phyloP scores from a whole-genome alignment of 2,888 invertebrate genomes.

The Mimumesa dahlbomi region DNA sequence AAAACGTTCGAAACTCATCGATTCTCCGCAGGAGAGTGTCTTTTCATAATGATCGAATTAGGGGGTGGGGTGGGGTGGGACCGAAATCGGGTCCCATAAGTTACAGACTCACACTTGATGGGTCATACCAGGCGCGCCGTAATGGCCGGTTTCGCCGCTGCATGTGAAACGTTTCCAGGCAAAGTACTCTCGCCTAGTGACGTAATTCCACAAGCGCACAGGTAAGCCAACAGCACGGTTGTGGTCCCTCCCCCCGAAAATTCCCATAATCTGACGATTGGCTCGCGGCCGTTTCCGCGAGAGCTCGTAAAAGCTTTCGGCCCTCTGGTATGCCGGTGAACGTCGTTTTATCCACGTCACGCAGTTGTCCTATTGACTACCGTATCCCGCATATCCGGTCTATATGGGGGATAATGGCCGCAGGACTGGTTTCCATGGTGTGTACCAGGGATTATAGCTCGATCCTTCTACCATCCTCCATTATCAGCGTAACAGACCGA shows the following conservation, averaged over 20 bases:
- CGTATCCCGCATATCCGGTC: slow-evolving; percentile 17
- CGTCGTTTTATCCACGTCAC: slow-evolving; percentile 62
- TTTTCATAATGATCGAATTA: neutral
- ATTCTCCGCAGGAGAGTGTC: too few relatives aligned
- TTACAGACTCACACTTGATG: too few relatives aligned
- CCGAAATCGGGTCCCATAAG: too few relatives aligned
- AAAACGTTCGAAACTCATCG: too few relatives aligned
- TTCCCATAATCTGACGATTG: slow-evolving; percentile 60
- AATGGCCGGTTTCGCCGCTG: neutral
- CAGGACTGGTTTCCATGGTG: slow-evolving; percentile 12
- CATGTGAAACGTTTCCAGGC: neutral
- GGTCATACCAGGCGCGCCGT: too few relatives aligned
- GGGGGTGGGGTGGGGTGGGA: neutral
- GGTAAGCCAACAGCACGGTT: neutral
- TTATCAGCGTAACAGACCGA: slow-evolving; percentile 29
- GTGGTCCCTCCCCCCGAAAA: slow-evolving; percentile 45
- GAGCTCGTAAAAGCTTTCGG: slow-evolving; percentile 62
- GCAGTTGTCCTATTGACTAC: slow-evolving; percentile 41
- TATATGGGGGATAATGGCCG: slow-evolving; percentile 28
- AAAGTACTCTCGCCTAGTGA: slow-evolving; percentile 14
- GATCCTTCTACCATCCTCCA: slow-evolving; percentile 25
- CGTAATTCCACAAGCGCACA: slow-evolving; percentile 42
- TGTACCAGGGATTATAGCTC: slow-evolving; percentile 32
- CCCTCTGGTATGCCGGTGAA: slow-evolving; percentile 29
- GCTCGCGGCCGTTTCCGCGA: slow-evolving; percentile 32